Evolutionary conservation across 2,888 invertebrate species (phyloP), one percentile per base, ranked within the genome.

Genomic region (Chelonus formosanus): DNA sequence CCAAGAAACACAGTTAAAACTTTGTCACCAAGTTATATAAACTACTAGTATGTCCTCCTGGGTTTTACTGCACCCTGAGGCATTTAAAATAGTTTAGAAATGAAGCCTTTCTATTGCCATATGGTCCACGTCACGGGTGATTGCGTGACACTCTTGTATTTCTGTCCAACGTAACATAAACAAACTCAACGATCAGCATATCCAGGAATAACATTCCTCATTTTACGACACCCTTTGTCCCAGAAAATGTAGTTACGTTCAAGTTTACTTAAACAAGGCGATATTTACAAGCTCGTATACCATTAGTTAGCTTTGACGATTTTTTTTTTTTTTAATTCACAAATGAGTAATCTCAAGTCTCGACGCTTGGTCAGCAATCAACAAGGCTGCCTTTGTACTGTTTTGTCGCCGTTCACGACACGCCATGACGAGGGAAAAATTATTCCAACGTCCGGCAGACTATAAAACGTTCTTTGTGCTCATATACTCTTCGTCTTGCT

Each of bases 391-490:
- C 83, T 78, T 83, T 83, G 81, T 82, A 70, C 72, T 74, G 78
- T 79, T 82, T 83, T 83, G 83, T 83, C 83, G 78, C 80, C 76
- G 63, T 71, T 71, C 70, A 75, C 78, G 80, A 78, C 79, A 76
- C 70, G 76, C 77, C 74, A 70, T 76, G 75, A 75, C 76, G 79
- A 76, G 77, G 74, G 78, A 76, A 63, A 67, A 71, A 69, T 71
- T 70, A 78, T 79, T 78, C 76, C 67, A 75, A 68, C 75, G 64
- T 67, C 67, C 67, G 70, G 68, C 77, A 79, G 81, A 83, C 81
- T 82, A 83, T 83, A 83, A 82, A 81, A 81, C 81, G 75, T 70
- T 76, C 81, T 83, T 83, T 83, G 83, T 83, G 72, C 20, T 20
- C 20, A 20, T 20, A 32, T 60, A 50, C 40, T 48, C 45, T 40